phyloP scores from a whole-genome alignment of 2,888 invertebrate genomes.

The Eulithis testata region DNA sequence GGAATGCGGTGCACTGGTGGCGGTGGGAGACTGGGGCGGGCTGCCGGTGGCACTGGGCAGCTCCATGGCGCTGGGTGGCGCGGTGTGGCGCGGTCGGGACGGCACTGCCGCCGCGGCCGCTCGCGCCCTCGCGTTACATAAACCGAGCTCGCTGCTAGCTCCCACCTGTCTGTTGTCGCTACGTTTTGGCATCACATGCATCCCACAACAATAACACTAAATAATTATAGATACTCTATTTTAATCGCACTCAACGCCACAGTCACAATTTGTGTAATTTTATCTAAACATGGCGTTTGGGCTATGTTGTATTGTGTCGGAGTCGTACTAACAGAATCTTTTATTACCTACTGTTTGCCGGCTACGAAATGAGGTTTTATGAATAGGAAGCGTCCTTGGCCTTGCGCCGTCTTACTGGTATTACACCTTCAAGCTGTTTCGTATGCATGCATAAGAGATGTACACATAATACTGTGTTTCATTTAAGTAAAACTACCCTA shows the following conservation, averaged over 20 bases:
- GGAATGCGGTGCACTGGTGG: constrained; percentile 55
- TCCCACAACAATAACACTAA: constrained; percentile 80
- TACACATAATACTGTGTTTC: neutral
- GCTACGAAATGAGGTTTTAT: constrained; percentile 11
- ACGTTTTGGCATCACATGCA: constrained; percentile 77
- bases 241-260: constrained; percentile 62
- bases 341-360: constrained; percentile 15
- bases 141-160: constrained; percentile 69
- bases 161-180: constrained; percentile 80
- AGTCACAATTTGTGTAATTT: constrained; percentile 63
- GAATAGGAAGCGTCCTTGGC: constrained; percentile 6
- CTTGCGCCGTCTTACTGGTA: constrained; percentile 3
- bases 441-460: neutral
- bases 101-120: constrained; percentile 70
- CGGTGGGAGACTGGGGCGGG: constrained; percentile 51
- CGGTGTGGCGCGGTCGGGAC: constrained; percentile 65
- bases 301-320: constrained; percentile 9
- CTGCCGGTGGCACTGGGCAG: constrained; percentile 66
- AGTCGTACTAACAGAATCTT: constrained; percentile 14
- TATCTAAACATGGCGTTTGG: constrained; percentile 52
- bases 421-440: constrained; percentile 2
- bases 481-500: too few species aligned
- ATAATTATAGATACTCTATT: constrained; percentile 80
- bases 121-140: constrained; percentile 73
- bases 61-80: constrained; percentile 66